phyloP scores from a whole-genome alignment of 2,888 invertebrate genomes.

The Hartigia nigra region DNA sequence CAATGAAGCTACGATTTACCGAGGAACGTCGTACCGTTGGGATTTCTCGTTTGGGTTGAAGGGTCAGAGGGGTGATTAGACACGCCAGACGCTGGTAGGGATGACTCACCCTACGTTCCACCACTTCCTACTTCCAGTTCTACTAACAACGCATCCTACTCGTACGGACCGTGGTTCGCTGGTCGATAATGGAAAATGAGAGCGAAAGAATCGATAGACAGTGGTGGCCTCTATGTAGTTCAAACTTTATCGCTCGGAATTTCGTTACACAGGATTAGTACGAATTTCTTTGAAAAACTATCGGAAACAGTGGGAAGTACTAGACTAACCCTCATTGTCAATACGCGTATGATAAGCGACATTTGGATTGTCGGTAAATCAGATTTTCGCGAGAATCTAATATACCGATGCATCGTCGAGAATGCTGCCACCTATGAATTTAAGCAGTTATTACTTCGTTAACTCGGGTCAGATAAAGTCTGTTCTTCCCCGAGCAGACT shows the following conservation, averaged over 20 bases:
- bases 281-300: background rate
- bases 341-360: background rate
- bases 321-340: background rate
- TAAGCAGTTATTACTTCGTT: background rate
- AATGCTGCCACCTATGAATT: background rate
- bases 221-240: background rate
- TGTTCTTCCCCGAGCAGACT: no score
- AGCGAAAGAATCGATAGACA: background rate
- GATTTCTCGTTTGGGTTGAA: background rate
- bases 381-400: background rate
- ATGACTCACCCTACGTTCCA: constrained; percentile 13
- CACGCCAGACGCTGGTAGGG: background rate
- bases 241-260: background rate
- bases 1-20: constrained; percentile 63
- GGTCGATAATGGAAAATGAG: background rate
- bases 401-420: background rate
- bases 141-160: background rate
- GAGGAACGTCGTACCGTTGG: constrained; percentile 50
- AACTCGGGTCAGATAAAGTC: background rate
- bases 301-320: background rate
- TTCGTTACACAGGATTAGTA: background rate
- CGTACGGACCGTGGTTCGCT: background rate
- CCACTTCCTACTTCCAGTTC: background rate
- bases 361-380: background rate
- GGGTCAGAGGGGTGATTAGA: background rate